Evolutionary conservation across 2,888 invertebrate genomes (phyloP).

Genomic region (Desoria tigrina): DNA sequence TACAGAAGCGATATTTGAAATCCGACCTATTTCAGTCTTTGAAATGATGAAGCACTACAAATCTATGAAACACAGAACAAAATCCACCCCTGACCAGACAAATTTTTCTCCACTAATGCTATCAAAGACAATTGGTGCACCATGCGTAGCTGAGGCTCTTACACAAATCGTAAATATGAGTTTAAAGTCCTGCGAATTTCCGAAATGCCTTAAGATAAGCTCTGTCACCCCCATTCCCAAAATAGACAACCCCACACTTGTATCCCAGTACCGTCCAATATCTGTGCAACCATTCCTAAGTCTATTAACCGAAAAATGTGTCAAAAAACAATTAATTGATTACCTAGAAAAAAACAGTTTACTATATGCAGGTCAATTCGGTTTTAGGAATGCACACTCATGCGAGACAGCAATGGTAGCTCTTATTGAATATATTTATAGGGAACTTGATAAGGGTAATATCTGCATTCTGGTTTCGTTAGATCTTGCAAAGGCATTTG

Average conservation of each 20-base stretch:
- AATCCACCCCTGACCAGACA: not conserved
- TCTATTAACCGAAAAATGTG: not conserved
- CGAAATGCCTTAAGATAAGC: not conserved
- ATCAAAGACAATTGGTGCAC: not conserved
- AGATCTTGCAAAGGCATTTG: constrained; percentile 1
- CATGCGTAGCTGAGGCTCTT: not conserved
- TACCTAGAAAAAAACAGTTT: not conserved
- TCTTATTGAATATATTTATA: not conserved
- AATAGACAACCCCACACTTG: not conserved
- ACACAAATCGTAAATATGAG: not conserved
- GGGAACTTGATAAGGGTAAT: not conserved
- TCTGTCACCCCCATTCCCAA: not conserved
- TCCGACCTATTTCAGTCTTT: not conserved
- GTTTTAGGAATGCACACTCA: not conserved
- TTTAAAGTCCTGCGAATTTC: not conserved
- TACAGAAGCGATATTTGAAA: not conserved
- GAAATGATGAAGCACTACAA: not conserved
- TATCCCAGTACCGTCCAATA: not conserved
- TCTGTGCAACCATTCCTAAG: not conserved
- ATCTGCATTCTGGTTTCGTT: not conserved
- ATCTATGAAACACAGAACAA: not conserved
- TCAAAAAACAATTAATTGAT: not conserved
- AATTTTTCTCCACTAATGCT: not conserved
- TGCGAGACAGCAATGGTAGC: not conserved
- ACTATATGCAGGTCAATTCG: not conserved